A percentile compares a stretch with the other conserved stretches of the same genome.
phyloP scores from a whole-genome alignment of 2,113 vertebrate species.

The Orycteropus afer region DNA sequence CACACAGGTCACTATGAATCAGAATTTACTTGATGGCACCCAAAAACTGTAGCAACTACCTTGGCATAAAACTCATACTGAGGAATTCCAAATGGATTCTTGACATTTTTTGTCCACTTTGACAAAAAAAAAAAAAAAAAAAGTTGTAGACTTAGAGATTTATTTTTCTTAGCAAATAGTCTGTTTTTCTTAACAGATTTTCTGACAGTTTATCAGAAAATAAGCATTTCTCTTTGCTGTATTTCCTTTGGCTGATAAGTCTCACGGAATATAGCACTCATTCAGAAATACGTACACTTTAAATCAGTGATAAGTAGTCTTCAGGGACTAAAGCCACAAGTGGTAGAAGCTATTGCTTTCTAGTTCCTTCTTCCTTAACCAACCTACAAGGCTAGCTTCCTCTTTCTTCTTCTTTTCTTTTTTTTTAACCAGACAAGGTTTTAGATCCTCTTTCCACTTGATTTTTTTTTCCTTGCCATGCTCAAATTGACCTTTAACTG shows the following conservation, averaged over 20 bases:
- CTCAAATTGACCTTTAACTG: slow-evolving; percentile 46
- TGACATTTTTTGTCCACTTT: slow-evolving; percentile 5
- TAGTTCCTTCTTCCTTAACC: slow-evolving; percentile 52
- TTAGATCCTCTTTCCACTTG: slow-evolving; percentile 42
- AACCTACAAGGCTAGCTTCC: not conserved
- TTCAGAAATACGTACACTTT: slow-evolving; percentile 54
- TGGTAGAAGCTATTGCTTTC: slow-evolving; percentile 41
- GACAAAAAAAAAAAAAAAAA: no score
- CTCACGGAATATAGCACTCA: not conserved
- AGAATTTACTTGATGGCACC: not conserved
- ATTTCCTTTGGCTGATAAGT: slow-evolving; percentile 37
- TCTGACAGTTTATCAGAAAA: slow-evolving; percentile 40
- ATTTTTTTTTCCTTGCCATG: not conserved
- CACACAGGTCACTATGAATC: not conserved
- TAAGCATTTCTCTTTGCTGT: slow-evolving; percentile 28
- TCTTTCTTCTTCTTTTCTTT: not conserved
- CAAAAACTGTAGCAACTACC: not conserved
- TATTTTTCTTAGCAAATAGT: slow-evolving; percentile 37
- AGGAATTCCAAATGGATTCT: slow-evolving; percentile 31
- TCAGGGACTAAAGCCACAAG: slow-evolving; percentile 27
- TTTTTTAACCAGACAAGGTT: slow-evolving; percentile 36
- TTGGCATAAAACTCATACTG: slow-evolving; percentile 25
- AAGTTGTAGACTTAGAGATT: slow-evolving; percentile 46
- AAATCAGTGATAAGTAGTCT: slow-evolving; percentile 7
- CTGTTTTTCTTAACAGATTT: slow-evolving; percentile 1